These are phyloP conservation scores for Agriopis aurantiaria DNA, from an alignment of 2,888 invertebrate species.

Conservation along the genomic window DNA sequence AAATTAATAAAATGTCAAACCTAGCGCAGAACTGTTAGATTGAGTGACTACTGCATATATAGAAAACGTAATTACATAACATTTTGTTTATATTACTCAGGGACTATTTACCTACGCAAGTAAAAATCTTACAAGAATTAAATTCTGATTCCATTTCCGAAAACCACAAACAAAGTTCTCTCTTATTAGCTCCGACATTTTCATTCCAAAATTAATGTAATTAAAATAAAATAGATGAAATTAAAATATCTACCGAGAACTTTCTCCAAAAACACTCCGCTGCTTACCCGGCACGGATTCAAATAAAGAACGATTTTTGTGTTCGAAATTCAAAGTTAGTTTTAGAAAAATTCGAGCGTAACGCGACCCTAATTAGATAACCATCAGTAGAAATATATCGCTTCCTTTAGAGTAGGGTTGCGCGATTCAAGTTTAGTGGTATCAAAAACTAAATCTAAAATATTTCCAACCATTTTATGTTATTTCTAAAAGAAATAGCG, in stretches of 20 bases:
- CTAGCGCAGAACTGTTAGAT: too few species aligned
- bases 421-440: constrained; percentile 1
- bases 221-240: constrained; percentile 36
- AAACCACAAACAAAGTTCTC: constrained; percentile 28
- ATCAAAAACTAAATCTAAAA: not conserved
- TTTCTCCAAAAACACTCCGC: constrained; percentile 42
- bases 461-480: too few species aligned
- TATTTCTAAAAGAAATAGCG: too few species aligned
- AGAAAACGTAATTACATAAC: too few species aligned
- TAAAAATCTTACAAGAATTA: constrained; percentile 9
- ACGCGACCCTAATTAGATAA: constrained; percentile 64
- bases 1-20: too few species aligned
- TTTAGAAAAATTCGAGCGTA: constrained; percentile 57
- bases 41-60: too few species aligned
- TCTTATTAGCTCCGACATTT: constrained; percentile 25
- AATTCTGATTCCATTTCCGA: constrained; percentile 16
- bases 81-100: too few species aligned
- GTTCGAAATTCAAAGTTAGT: constrained; percentile 46
- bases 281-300: constrained; percentile 30
- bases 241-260: constrained; percentile 41
- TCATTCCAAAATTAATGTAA: constrained; percentile 39
- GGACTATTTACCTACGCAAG: too few species aligned
- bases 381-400: constrained; percentile 64
- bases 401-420: constrained; percentile 56
- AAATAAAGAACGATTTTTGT: constrained; percentile 46